A percentile compares a stretch with the other conserved stretches of the same genome.
phyloP scores from a whole-genome alignment of 2,113 vertebrate species.

The Regulus satrapa region DNA sequence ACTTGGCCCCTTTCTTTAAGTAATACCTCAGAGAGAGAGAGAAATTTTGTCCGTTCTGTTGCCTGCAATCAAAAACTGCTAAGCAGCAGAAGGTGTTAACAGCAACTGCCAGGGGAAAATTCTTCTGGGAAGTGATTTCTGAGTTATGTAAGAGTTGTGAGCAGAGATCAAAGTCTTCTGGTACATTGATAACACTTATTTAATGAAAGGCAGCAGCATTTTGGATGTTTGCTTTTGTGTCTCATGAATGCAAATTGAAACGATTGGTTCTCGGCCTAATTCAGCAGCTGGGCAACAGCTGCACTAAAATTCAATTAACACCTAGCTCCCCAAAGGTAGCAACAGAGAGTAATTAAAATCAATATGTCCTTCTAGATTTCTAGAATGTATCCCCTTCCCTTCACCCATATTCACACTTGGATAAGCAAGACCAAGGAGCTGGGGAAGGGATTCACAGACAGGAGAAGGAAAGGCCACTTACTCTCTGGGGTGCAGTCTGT shows the following conservation, averaged over 20 bases:
- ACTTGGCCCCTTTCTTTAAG: not conserved
- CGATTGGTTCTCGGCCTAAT: not conserved
- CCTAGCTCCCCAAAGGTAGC: not conserved
- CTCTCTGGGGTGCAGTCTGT: slow-evolving; percentile 98
- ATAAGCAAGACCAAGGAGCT: not conserved
- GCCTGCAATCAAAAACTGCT: not conserved
- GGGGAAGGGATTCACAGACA: not conserved
- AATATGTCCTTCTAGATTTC: not conserved
- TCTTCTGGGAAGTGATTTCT: not conserved
- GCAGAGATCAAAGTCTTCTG: slow-evolving; percentile 15
- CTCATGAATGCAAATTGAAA: not conserved
- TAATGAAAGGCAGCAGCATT: not conserved
- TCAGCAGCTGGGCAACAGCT: not conserved
- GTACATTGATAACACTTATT: not conserved
- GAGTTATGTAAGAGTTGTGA: not conserved
- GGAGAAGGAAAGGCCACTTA: slow-evolving; percentile 64
- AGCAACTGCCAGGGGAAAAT: not conserved
- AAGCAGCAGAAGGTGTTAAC: not conserved
- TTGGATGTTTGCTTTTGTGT: not conserved
- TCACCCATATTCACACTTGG: not conserved
- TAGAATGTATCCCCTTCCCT: not conserved
- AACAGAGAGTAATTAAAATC: not conserved
- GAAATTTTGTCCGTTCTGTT: not conserved
- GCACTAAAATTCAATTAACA: not conserved
- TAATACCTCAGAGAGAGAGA: not conserved